A percentile compares a stretch with the other conserved stretches of the same genome.
phyloP scores from a whole-genome alignment of 1,140 invertebrate genomes.

The Drosophila pallidifrons region DNA sequence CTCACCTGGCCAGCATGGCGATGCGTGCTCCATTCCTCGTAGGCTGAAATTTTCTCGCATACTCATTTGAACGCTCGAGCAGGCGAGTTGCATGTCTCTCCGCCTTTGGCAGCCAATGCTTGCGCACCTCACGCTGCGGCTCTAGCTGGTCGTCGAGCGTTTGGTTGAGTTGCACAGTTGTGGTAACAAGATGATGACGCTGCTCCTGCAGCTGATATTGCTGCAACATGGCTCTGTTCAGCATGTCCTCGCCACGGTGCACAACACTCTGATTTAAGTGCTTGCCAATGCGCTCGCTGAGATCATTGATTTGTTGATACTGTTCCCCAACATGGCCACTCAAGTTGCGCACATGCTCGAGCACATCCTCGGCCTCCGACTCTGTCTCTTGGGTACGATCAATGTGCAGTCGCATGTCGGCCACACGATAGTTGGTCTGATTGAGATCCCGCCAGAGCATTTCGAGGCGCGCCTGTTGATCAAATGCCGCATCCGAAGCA shows the following conservation, averaged over 20 bases:
- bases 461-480: slow-evolving; percentile 78
- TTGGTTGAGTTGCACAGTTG: slow-evolving; percentile 52
- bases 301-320: slow-evolving; percentile 57
- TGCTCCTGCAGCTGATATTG: slow-evolving; percentile 49
- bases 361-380: slow-evolving; percentile 84
- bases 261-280: slow-evolving; percentile 63
- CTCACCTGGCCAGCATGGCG: slow-evolving; percentile 85
- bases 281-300: slow-evolving; percentile 43
- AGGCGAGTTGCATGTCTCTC: slow-evolving; percentile 89
- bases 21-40: slow-evolving; percentile 80
- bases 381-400: slow-evolving; percentile 85
- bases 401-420: slow-evolving; percentile 69
- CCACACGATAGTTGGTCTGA: slow-evolving; percentile 72
- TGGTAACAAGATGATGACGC: slow-evolving; percentile 48
- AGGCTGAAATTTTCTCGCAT: slow-evolving; percentile 85
- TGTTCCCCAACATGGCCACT: slow-evolving; percentile 68
- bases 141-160: slow-evolving; percentile 55
- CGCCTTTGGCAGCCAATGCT: slow-evolving; percentile 85
- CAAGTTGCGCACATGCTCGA: slow-evolving; percentile 83
- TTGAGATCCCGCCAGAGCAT: slow-evolving; percentile 78
- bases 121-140: slow-evolving; percentile 72
- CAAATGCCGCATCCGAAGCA: slow-evolving; percentile 75
- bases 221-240: slow-evolving; percentile 36
- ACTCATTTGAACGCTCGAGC: slow-evolving; percentile 87
- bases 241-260: slow-evolving; percentile 52